Conservation (phyloP, 1,140 invertebrate genomes). For the Asbolus verrucosus region DNA sequence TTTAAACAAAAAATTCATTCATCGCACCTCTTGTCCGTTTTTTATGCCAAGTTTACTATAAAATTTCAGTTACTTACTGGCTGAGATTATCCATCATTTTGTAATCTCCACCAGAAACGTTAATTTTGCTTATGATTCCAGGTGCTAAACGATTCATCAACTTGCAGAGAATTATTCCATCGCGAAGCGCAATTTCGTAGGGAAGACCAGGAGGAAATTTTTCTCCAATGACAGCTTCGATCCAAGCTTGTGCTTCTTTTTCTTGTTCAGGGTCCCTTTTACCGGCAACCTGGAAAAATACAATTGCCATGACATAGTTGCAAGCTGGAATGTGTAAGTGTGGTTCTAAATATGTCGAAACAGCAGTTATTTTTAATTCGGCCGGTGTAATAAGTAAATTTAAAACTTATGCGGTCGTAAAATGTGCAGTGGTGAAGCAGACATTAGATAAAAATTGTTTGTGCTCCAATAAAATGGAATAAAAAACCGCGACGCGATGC, state of each 20-base stretch:
- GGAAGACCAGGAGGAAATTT: conserved; percentile 76
- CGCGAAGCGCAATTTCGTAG: conserved; percentile 84
- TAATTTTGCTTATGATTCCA: conserved; percentile 88
- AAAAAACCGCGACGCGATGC: conserved; percentile 3
- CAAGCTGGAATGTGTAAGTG: not conserved
- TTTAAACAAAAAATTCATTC: conserved; percentile 27
- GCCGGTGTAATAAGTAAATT: no score
- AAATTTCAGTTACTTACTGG: conserved; percentile 80
- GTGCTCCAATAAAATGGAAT: conserved; percentile 15
- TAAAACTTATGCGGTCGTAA: no score
- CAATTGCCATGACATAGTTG: conserved; percentile 16
- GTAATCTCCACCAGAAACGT: conserved; percentile 88
- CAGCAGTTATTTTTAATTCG: no score
- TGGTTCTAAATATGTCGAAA: conserved; percentile 5
- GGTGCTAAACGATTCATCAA: conserved; percentile 90
- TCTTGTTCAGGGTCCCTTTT: conserved; percentile 89
- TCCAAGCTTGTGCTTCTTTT: conserved; percentile 87
- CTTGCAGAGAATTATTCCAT: conserved; percentile 85
- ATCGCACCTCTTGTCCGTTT: not conserved
- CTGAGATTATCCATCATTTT: conserved; percentile 96
- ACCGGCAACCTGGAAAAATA: conserved; percentile 76
- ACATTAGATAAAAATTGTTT: conserved; percentile 3
- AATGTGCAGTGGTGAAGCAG: no score
- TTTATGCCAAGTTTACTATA: conserved; percentile 11
- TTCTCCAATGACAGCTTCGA: conserved; percentile 85